Base-by-base conservation (phyloP, 2,797 vertebrate species). In the Platyrinchus mystaceus region DNA sequence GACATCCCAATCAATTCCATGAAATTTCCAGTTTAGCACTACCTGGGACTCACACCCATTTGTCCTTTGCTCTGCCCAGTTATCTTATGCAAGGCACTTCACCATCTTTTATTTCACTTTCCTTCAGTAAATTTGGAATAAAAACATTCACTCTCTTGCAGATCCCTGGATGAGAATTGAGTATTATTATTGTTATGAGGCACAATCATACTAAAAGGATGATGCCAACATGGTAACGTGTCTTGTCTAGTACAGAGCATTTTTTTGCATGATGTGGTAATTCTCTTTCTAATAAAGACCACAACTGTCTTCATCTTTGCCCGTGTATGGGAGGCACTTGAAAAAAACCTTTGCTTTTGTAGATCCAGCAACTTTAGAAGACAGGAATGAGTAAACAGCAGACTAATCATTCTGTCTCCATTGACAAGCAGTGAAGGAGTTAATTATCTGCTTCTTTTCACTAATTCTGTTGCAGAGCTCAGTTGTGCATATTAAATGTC, bases 401-500 rank as follows among this genome's bases (percentile, higher is more conserved):
- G 43, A 28, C 63, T 82, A 88, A 88, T 75, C 30, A 52, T 58
- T 84, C 68, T 68, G 53, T 71, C 19, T 84, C 52, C 71, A 41
- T 1, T 90, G 88, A 94, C 70, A 77, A 94, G 95, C 75, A 96
- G 69, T 58, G 95, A 96, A 78, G 73, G 87, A 84, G 84, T 92
- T 91, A 96, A 78, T 69, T 64, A 90, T 84, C 69, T 94, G 63
- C 74, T 87, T 91, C 82, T 89, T 94, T 80, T 91, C 71, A 74
- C 66, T 80, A 87, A 91, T 83, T 80, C 62, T 90, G 43, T 84
- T 87, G 71, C 81, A 60, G 80, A 92, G 75, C 81, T 92, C 3
- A 1, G 84, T 66, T 94, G 76, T 94, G 75, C 75, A 83, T 92
- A 95, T 94, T 97, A 97, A 97, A 96, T 43, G 43, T 92, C 49